Evolutionary conservation across 2,888 invertebrate species (phyloP).

Genomic region (Sympetrum striolatum): DNA sequence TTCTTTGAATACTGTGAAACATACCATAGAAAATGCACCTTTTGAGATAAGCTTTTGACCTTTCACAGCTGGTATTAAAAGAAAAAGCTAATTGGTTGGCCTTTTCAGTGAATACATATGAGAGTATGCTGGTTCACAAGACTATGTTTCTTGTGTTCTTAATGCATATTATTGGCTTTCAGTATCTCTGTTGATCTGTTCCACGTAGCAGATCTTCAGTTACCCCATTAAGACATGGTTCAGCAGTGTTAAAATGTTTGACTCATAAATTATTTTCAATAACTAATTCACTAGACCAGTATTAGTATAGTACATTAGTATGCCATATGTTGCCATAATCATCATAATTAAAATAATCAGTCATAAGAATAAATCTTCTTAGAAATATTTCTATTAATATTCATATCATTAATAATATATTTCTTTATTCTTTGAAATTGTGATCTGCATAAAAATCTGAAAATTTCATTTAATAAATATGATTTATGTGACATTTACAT

Average conservation of each 20-base stretch:
- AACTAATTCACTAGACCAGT: too few species aligned
- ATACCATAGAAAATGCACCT: slow-evolving; percentile 3
- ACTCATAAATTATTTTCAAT: neutral
- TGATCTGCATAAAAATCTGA: too few species aligned
- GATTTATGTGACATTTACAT: too few species aligned
- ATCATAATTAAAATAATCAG: too few species aligned
- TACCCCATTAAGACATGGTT: neutral
- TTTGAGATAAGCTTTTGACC: slow-evolving; percentile 23
- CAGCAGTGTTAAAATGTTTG: neutral
- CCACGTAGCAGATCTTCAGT: neutral
- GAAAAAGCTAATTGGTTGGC: slow-evolving; percentile 31
- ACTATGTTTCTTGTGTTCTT: neutral
- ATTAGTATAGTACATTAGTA: too few species aligned
- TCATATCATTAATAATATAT: too few species aligned
- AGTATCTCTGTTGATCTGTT: slow-evolving; percentile 16
- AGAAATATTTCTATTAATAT: too few species aligned
- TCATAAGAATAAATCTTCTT: too few species aligned
- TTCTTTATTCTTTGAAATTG: too few species aligned
- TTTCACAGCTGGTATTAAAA: slow-evolving; percentile 23
- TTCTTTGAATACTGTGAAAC: neutral
- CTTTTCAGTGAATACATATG: slow-evolving; percentile 13
- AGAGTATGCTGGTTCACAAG: slow-evolving; percentile 28
- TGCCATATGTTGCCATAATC: too few species aligned
- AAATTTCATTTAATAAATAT: too few species aligned
- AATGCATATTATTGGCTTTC: slow-evolving; percentile 30